Evolutionary conservation across 2,113 vertebrate species (phyloP).

Genomic region (Gallinago undulata): DNA sequence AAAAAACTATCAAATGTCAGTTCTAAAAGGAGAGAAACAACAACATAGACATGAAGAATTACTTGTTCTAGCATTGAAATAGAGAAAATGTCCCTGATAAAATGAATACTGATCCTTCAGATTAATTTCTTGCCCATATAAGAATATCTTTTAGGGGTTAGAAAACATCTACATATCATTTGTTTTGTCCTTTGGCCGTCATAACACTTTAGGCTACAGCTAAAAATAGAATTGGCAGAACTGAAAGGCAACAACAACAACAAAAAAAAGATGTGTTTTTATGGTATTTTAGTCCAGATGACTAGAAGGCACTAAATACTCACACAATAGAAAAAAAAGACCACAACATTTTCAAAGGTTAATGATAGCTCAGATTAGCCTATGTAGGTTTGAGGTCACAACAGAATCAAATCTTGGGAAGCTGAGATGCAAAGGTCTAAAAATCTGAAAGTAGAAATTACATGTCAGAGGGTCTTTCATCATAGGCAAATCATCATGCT

Average conservation of each 20-base stretch:
- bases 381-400: neutral
- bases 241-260: neutral
- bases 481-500: neutral
- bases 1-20: neutral
- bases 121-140: neutral
- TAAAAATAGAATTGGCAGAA: neutral
- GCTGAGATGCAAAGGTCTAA: neutral
- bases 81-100: neutral
- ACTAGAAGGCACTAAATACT: neutral
- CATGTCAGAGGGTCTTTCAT: neutral
- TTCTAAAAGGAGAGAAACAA: neutral
- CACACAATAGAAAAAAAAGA: neutral
- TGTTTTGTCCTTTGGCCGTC: neutral
- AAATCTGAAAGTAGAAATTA: neutral
- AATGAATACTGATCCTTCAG: neutral
- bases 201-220: neutral
- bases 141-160: neutral
- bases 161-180: neutral
- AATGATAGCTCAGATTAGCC: neutral
- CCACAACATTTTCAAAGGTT: neutral
- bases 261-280: conserved; percentile 5
- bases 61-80: neutral
- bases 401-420: neutral
- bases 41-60: neutral
- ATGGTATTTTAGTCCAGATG: neutral